These are phyloP conservation scores for Callosobruchus maculatus DNA, from an alignment of 2,888 invertebrate species.

Conservation along the genomic window DNA sequence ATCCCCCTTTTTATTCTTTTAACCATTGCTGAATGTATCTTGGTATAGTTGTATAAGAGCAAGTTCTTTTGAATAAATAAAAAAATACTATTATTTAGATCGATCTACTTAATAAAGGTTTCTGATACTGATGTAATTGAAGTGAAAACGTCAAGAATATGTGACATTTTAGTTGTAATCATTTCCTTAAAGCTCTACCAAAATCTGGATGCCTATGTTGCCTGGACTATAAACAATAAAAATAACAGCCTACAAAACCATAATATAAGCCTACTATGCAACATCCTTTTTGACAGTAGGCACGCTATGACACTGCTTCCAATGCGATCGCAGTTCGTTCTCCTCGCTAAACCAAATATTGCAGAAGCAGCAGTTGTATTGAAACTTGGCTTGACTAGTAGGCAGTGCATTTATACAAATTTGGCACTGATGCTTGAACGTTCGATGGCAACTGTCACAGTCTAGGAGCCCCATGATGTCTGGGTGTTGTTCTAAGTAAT, in stretches of 20 bases:
- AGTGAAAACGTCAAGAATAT: too few species aligned
- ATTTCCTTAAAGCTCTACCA: too few species aligned
- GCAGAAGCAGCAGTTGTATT: conserved; percentile 13
- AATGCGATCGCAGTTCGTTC: conserved; percentile 8
- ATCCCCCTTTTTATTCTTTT: too few species aligned
- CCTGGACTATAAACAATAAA: not conserved
- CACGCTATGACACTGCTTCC: conserved; percentile 11
- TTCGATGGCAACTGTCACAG: conserved; percentile 3
- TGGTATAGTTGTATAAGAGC: too few species aligned
- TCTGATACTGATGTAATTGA: too few species aligned
- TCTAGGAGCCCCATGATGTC: conserved; percentile 3
- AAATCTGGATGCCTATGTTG: not conserved
- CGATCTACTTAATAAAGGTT: too few species aligned
- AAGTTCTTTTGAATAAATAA: too few species aligned
- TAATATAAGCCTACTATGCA: not conserved
- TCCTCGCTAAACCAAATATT: conserved; percentile 16
- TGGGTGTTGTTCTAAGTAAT: conserved; percentile 23
- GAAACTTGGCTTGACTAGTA: conserved; percentile 1
- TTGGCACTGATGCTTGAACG: conserved; percentile 2
- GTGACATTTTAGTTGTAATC: too few species aligned
- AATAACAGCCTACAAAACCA: not conserved
- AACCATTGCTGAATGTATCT: too few species aligned
- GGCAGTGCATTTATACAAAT: not conserved
- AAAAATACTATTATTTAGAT: too few species aligned
- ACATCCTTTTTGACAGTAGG: not conserved